phyloP scores from a whole-genome alignment of 2,797 vertebrate genomes.

The Hemitrygon akajei region DNA sequence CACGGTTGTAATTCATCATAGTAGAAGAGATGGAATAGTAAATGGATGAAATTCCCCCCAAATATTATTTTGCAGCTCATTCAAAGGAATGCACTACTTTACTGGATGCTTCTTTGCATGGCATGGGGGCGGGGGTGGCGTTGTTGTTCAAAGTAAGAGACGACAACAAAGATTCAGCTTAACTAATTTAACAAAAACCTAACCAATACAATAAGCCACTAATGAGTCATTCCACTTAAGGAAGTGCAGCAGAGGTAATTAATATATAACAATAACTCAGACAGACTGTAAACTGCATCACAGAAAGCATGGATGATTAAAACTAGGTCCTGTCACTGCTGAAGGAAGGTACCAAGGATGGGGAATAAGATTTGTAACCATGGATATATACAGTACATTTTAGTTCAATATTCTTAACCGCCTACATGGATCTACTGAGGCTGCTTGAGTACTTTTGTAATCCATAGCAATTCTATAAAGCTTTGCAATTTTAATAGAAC shows the following conservation, averaged over 20 bases:
- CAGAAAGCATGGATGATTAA: neutral
- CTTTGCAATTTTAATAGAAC: neutral
- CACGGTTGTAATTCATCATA: neutral
- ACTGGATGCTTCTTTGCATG: too few relatives aligned
- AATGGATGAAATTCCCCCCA: neutral
- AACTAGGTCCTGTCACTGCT: neutral
- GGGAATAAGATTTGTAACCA: neutral
- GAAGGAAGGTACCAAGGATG: too few relatives aligned
- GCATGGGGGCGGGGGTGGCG: too few relatives aligned
- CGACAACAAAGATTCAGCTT: neutral
- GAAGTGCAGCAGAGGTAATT: neutral
- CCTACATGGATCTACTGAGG: neutral
- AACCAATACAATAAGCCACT: neutral
- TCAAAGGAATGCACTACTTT: too few relatives aligned
- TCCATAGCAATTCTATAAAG: neutral
- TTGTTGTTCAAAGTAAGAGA: too few relatives aligned
- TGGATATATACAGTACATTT: neutral
- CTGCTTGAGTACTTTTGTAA: neutral
- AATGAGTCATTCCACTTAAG: too few relatives aligned
- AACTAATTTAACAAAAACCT: neutral
- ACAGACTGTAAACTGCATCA: neutral
- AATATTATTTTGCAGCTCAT: neutral
- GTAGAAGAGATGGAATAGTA: neutral
- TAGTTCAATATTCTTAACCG: too few relatives aligned
- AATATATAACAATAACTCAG: neutral